These are phyloP conservation scores for Triplophysa bombifrons DNA, from an alignment of 2,797 vertebrate genomes.

Conservation along the genomic window DNA sequence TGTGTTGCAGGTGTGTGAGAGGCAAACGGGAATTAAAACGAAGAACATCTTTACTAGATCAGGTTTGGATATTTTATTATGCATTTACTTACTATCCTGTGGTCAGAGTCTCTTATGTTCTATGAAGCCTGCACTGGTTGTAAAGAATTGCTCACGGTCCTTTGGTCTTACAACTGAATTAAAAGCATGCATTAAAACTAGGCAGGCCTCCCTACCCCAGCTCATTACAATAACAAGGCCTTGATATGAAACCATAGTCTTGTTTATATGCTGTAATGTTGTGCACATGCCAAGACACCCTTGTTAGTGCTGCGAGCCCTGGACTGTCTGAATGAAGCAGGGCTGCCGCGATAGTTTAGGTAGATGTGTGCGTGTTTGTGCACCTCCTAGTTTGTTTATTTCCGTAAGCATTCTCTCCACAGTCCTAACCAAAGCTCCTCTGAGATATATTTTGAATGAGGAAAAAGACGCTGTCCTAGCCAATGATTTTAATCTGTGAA, in stretches of 20 bases:
- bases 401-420: constrained; percentile 62
- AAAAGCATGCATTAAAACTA: constrained; percentile 62
- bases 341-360: constrained; percentile 32
- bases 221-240: constrained; percentile 74
- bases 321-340: constrained; percentile 76
- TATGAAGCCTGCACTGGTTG: constrained; percentile 60
- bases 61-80: constrained; percentile 30
- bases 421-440: constrained; percentile 57
- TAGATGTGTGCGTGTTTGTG: constrained; percentile 63
- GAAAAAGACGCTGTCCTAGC: constrained; percentile 39
- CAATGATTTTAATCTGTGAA: constrained; percentile 50
- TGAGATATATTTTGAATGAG: constrained; percentile 57
- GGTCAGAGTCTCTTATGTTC: constrained; percentile 60
- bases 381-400: constrained; percentile 67
- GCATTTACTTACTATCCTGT: constrained; percentile 49
- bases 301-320: constrained; percentile 66
- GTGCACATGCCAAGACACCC: constrained; percentile 67
- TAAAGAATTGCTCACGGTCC: constrained; percentile 60
- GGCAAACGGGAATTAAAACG: constrained; percentile 3
- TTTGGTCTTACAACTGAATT: constrained; percentile 70
- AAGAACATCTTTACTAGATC: constrained; percentile 30
- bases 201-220: constrained; percentile 71
- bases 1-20: constrained; percentile 75
- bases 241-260: constrained; percentile 73
- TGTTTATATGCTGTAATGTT: constrained; percentile 78